Percentiles rank a stretch among this genome's conserved stretches.
Evolutionary conservation across 2,797 vertebrate species (phyloP).

Genomic region (Kryptopterus vitreolus): DNA sequence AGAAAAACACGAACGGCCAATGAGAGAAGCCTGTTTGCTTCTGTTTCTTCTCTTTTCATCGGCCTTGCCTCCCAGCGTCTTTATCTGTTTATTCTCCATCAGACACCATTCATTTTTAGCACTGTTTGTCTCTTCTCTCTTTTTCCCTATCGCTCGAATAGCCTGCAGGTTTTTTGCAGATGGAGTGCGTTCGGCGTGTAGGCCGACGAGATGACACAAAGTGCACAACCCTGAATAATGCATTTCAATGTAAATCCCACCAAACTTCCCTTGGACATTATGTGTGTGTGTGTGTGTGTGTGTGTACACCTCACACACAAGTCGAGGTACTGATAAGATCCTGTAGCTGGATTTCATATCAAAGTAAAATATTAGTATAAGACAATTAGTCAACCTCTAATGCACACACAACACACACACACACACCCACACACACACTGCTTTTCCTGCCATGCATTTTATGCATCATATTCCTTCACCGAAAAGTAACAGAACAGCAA

Average conservation of each 20-base stretch:
- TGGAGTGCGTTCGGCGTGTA: conserved; percentile 24
- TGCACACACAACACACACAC: background rate
- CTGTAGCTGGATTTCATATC: background rate
- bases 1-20: background rate
- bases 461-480: background rate
- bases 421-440: too few species aligned
- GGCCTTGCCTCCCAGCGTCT: background rate
- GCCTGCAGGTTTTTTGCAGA: conserved; percentile 33
- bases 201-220: conserved; percentile 19
- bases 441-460: background rate
- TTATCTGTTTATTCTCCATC: background rate
- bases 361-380: background rate
- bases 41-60: background rate
- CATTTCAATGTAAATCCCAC: too few species aligned
- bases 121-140: background rate
- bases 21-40: background rate
- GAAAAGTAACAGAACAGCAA: background rate
- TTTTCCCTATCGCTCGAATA: conserved; percentile 20
- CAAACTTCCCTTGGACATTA: too few species aligned
- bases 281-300: too few species aligned
- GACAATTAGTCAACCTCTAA: background rate
- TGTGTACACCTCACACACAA: background rate
- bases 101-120: background rate
- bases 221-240: too few species aligned
- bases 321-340: conserved; percentile 2